Base-by-base conservation (phyloP, 2,888 invertebrate genomes). In the Noctua janthina region DNA sequence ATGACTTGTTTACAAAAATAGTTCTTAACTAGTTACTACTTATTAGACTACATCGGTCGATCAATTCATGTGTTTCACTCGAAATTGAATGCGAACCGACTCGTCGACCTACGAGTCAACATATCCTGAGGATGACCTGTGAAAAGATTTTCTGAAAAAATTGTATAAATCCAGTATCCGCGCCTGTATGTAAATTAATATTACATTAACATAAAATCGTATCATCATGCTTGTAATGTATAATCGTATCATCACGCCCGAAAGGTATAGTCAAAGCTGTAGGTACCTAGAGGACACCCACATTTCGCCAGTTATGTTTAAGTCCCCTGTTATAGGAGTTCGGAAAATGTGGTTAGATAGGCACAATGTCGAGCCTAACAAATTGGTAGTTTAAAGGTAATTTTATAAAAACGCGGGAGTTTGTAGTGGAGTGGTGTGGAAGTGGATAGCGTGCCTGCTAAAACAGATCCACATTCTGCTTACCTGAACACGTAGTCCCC, bases 401-500 rank as follows among this genome's bases (percentile, higher is more conserved):
- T 15, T 56, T 23, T 5, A 20, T 29, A 49, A 64, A 13, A 54
- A 46, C 3, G 20, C 15, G 17, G 23, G 35, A 39, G 23, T n/a
- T 56, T 51, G 11, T n/a, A 23, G 35, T 35, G 46, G 23, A 62
- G 78, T 39, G 67, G 29, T 35, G 83, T 29, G 35, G 39, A 20
- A 54, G 51, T 20, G 76, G 43, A n/a, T 51, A 5, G 51, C 11
- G n/a, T 74, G 62, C 46, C 46, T 79, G 73, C 17, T 23, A 23
- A 74, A 23, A 59, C 1, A 51, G 10, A 54, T n/a, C 10, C n/a
- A n/a, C 35, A 35, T 17, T 11, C 29, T 13, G 17, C 62, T 15
- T 51, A 17, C 23, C 17, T 2, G n/a, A 11, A 56, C 56, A 5
- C 8, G 5, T 54, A 17, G 8, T 39, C 11, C 7, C 17, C 5